Evolutionary conservation across 2,888 invertebrate genomes (phyloP).

Genomic region (Thymelicus lineola): DNA sequence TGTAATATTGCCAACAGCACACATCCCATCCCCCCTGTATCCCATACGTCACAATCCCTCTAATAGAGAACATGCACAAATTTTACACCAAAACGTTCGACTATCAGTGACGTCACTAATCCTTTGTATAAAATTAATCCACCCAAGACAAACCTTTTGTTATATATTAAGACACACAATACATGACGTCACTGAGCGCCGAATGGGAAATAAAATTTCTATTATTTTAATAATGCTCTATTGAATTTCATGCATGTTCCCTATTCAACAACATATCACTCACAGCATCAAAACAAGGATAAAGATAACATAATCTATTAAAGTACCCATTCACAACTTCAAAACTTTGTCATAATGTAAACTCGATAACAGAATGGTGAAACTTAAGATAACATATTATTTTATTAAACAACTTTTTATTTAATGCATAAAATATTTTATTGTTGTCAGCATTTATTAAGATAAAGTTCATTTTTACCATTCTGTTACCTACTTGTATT

Average conservation of each 20-base stretch:
- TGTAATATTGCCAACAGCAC: neutral
- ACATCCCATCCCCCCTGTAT: neutral
- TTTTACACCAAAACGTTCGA: neutral
- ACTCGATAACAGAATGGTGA: too few species aligned
- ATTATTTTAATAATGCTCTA: neutral
- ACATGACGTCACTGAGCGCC: neutral
- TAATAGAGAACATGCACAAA: constrained; percentile 4
- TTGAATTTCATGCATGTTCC: constrained; percentile 1
- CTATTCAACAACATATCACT: neutral
- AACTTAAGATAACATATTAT: too few species aligned
- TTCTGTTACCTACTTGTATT: too few species aligned
- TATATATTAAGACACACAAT: neutral
- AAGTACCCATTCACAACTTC: too few species aligned
- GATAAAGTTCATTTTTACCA: too few species aligned
- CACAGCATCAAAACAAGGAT: neutral
- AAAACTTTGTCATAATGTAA: too few species aligned
- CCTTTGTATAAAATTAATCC: neutral
- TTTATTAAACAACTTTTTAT: too few species aligned
- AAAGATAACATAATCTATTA: too few species aligned
- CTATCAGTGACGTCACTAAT: neutral
- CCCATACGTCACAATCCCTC: neutral
- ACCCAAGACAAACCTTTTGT: neutral
- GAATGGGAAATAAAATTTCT: neutral
- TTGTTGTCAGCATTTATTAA: too few species aligned
- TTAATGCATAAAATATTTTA: too few species aligned